Conservation (phyloP, 2,797 vertebrate genomes). For the Lycodopsis pacificus region DNA sequence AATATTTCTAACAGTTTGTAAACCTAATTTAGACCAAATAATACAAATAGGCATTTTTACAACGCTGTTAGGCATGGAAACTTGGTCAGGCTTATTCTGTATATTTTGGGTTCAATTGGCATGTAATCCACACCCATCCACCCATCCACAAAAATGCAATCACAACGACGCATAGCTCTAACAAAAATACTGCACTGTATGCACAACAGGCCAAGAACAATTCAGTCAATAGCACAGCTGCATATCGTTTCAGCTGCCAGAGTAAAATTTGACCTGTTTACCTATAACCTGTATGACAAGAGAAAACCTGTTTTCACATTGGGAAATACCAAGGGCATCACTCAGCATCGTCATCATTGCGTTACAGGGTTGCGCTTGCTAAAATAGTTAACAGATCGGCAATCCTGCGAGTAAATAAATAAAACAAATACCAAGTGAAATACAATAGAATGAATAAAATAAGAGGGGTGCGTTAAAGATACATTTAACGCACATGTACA, state of each 20-base stretch:
- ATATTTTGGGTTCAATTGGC: too few species aligned
- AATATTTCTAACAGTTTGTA: not conserved
- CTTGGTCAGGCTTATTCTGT: too few species aligned
- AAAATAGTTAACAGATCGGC: too few species aligned
- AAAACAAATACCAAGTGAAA: too few species aligned
- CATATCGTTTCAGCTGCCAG: not conserved
- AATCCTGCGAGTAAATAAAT: too few species aligned
- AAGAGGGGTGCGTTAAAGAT: too few species aligned
- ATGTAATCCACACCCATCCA: too few species aligned
- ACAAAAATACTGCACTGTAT: not conserved
- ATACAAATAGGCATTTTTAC: not conserved
- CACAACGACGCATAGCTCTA: not conserved
- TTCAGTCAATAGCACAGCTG: not conserved
- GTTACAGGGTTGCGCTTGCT: not conserved
- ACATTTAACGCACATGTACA: too few species aligned
- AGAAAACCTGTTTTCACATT: not conserved
- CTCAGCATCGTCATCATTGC: not conserved
- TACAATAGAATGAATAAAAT: too few species aligned
- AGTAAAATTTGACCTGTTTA: not conserved
- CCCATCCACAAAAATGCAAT: not conserved
- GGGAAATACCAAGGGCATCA: not conserved
- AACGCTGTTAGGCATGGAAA: not conserved
- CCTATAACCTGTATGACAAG: not conserved
- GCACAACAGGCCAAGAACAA: not conserved
- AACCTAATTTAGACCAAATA: not conserved